Conservation (phyloP, 2,888 invertebrate species). For the Rhodophaea formosa region DNA sequence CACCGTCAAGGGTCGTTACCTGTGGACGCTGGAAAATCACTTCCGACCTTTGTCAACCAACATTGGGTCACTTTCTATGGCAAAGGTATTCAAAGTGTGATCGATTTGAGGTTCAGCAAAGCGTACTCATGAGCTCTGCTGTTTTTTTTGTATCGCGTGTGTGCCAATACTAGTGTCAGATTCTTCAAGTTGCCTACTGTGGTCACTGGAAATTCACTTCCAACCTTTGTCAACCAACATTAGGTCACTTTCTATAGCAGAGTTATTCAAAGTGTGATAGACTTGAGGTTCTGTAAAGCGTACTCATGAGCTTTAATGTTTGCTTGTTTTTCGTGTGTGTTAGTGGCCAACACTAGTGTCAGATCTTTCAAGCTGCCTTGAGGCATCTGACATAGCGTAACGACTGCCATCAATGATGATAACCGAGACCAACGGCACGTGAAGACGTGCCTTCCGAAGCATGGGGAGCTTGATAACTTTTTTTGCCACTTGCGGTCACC, state of each 20-base stretch:
- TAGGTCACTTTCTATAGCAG: constrained; percentile 65
- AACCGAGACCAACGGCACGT: too few relatives aligned
- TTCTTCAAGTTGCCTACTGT: too few relatives aligned
- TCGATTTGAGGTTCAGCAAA: not conserved
- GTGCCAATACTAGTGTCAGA: too few relatives aligned
- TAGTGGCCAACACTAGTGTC: too few relatives aligned
- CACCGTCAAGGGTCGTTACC: constrained; percentile 68
- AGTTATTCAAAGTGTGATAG: constrained; percentile 27
- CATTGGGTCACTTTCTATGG: constrained; percentile 64
- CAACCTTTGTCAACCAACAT: constrained; percentile 70
- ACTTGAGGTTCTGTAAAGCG: not conserved
- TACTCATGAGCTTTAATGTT: not conserved
- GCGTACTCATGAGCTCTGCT: not conserved
- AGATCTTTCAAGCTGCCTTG: too few relatives aligned
- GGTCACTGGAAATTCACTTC: constrained; percentile 64
- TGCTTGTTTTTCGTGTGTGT: too few relatives aligned
- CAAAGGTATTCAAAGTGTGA: constrained; percentile 31
- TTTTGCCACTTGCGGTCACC: too few relatives aligned
- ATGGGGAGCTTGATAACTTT: too few relatives aligned
- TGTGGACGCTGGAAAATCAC: constrained; percentile 56
- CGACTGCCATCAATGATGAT: too few relatives aligned
- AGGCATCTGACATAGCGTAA: too few relatives aligned
- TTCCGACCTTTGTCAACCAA: constrained; percentile 76
- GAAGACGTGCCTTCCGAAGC: too few relatives aligned
- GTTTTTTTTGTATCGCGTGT: too few relatives aligned